phyloP scores from a whole-genome alignment of 1,140 invertebrate species.

The Saccostrea echinata region DNA sequence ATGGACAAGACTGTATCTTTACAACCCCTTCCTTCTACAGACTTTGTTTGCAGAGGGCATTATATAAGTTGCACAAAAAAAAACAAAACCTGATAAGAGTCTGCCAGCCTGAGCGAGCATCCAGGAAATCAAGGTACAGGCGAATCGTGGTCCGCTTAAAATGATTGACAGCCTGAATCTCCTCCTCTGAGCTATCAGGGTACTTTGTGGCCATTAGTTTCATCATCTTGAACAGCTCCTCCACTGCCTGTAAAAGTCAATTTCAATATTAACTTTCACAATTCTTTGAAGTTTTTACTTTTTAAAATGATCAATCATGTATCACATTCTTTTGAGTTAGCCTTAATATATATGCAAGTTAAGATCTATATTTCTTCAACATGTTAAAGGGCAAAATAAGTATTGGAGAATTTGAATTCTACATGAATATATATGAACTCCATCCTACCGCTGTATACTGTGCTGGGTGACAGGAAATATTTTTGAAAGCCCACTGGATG shows the following conservation, averaged over 20 bases:
- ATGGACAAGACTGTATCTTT: too few species aligned
- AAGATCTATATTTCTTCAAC: too few species aligned
- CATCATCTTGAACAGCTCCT: conserved; percentile 94
- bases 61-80: too few species aligned
- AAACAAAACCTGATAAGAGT: conserved; percentile 91
- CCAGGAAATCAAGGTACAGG: conserved; percentile 89
- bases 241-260: conserved; percentile 86
- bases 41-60: too few species aligned
- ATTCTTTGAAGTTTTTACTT: background rate
- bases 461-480: conserved; percentile 95
- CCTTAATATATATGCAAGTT: too few species aligned
- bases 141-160: conserved; percentile 91
- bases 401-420: background rate
- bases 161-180: conserved; percentile 89
- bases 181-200: conserved; percentile 88
- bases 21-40: too few species aligned
- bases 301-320: background rate
- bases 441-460: conserved; percentile 89
- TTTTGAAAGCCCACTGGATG: conserved; percentile 97
- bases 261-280: conserved; percentile 5
- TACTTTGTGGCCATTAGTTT: conserved; percentile 89
- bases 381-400: background rate
- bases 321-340: too few species aligned
- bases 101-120: conserved; percentile 91
- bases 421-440: background rate